Evolutionary conservation across 2,888 invertebrate genomes (phyloP).

Genomic region (Orgyia antiqua): DNA sequence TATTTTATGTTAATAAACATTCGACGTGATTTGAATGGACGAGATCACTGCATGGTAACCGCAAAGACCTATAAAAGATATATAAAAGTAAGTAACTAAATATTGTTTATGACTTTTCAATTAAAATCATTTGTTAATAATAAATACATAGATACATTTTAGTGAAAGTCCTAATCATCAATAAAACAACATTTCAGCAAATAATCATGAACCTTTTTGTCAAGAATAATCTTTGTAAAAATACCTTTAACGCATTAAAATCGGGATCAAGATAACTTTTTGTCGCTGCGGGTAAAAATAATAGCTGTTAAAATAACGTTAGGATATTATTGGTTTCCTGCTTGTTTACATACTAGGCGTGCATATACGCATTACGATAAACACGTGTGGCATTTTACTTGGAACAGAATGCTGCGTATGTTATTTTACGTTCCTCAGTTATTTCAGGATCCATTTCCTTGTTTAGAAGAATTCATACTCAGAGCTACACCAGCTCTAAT

Average conservation of each 20-base stretch:
- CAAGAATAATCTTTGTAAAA: too few species aligned
- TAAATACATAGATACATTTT: too few species aligned
- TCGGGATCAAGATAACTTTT: too few species aligned
- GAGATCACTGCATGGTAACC: constrained; percentile 37
- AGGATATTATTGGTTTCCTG: constrained; percentile 19
- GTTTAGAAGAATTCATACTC: constrained; percentile 22
- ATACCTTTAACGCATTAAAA: too few species aligned
- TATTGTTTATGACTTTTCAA: too few species aligned
- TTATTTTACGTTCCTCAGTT: constrained; percentile 50
- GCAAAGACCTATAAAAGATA: constrained; percentile 25
- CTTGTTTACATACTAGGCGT: constrained; percentile 24
- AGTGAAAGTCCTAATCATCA: too few species aligned
- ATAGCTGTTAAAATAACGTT: constrained; percentile 13
- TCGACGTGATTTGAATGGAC: constrained; percentile 61
- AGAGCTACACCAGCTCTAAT: constrained; percentile 7
- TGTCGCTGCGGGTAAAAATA: too few species aligned
- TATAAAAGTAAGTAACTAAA: constrained; percentile 19
- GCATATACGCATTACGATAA: constrained; percentile 26
- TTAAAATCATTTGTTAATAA: too few species aligned
- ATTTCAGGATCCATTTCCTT: constrained; percentile 48
- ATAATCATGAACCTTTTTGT: too few species aligned
- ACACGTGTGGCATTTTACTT: constrained; percentile 43
- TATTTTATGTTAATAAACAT: too few species aligned
- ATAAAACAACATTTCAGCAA: too few species aligned
- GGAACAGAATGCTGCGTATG: constrained; percentile 32